Conservation (phyloP, 2,888 invertebrate genomes). For the Suillia variegata region DNA sequence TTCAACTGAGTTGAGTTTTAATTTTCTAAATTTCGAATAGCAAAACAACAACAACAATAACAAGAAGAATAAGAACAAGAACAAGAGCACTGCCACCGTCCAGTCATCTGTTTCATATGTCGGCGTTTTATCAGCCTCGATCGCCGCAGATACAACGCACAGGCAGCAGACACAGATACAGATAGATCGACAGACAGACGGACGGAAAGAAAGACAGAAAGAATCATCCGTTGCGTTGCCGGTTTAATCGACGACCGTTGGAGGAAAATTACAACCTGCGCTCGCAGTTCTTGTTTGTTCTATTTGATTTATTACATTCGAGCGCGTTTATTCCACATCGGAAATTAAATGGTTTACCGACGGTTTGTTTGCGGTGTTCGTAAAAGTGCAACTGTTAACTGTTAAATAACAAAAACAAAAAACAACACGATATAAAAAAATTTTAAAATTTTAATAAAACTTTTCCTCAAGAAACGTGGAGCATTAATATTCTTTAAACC, state of each 20-base stretch:
- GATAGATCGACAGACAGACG: too few species aligned
- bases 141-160: slow-evolving; percentile 9
- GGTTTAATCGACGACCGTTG: not conserved
- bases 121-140: slow-evolving; percentile 1
- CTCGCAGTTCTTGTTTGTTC: slow-evolving; percentile 20
- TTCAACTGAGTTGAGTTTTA: not conserved
- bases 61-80: too few species aligned
- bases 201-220: too few species aligned
- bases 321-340: not conserved
- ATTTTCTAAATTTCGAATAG: too few species aligned
- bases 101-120: not conserved
- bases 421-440: too few species aligned
- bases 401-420: not conserved
- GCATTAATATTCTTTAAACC: too few species aligned
- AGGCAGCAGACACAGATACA: too few species aligned
- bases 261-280: slow-evolving; percentile 28
- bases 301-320: slow-evolving; percentile 23
- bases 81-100: not conserved
- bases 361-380: not conserved
- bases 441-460: too few species aligned
- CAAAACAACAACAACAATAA: not conserved
- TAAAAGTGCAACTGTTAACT: not conserved
- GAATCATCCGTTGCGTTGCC: not conserved
- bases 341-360: not conserved
- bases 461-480: too few species aligned